Evolutionary conservation across 2,888 invertebrate genomes (phyloP).

Genomic region (Brachylomia viminalis): DNA sequence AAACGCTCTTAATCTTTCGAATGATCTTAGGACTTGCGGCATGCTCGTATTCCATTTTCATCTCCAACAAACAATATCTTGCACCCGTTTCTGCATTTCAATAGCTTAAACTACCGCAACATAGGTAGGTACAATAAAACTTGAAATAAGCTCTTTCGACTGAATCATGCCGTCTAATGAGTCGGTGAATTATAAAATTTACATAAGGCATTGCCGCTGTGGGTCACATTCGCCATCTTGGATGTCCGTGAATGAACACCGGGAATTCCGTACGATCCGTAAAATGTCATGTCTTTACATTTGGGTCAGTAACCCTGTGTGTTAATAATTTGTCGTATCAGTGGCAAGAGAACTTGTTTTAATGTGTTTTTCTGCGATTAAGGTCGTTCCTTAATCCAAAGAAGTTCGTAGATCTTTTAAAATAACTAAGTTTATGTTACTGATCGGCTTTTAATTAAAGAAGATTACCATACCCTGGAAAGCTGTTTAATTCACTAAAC

Average conservation of each 20-base stretch:
- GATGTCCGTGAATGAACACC: slow-evolving; percentile 34
- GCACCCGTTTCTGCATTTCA: not conserved
- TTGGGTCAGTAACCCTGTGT: slow-evolving; percentile 13
- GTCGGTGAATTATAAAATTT: slow-evolving; percentile 63
- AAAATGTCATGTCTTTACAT: slow-evolving; percentile 13
- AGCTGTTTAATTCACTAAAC: not conserved
- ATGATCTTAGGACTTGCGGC: not conserved
- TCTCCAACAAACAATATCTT: not conserved
- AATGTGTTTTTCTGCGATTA: not conserved
- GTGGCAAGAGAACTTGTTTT: not conserved
- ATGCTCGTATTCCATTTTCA: not conserved
- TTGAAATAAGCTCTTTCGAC: not conserved
- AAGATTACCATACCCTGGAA: not conserved
- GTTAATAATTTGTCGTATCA: slow-evolving; percentile 17
- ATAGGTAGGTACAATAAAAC: not conserved
- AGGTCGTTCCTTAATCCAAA: not conserved
- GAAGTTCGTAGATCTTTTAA: not conserved
- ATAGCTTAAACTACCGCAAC: not conserved
- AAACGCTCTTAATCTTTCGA: not conserved
- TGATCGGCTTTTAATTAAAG: not conserved
- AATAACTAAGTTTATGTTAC: not conserved
- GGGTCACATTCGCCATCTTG: slow-evolving; percentile 47
- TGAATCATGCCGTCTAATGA: slow-evolving; percentile 45
- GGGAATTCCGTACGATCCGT: slow-evolving; percentile 20
- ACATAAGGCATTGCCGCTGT: slow-evolving; percentile 51